A percentile compares a stretch with the other conserved stretches of the same genome.
These are phyloP conservation scores for Tenthredo distinguenda DNA, from an alignment of 2,888 invertebrate species.

Conservation along the genomic window DNA sequence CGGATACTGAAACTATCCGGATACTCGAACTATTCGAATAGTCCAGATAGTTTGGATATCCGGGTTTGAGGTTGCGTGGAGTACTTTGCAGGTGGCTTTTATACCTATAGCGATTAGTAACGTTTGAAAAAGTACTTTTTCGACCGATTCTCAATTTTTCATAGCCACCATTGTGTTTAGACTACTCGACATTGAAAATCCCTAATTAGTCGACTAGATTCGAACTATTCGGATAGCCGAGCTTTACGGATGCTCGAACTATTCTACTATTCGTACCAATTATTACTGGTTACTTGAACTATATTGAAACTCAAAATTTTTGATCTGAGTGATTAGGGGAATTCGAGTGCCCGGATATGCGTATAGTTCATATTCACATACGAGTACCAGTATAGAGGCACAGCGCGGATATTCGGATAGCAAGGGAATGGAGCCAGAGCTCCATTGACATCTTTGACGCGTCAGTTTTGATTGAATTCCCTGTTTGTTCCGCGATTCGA, in stretches of 20 bases:
- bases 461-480: constrained; percentile 44
- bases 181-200: too few relatives aligned
- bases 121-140: too few relatives aligned
- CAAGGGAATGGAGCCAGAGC: not conserved
- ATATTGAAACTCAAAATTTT: not conserved
- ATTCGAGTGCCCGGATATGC: not conserved
- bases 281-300: not conserved
- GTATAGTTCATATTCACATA: not conserved
- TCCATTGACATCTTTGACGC: constrained; percentile 49
- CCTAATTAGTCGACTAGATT: too few relatives aligned
- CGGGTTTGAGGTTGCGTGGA: too few relatives aligned
- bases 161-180: too few relatives aligned
- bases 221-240: not conserved
- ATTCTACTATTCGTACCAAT: not conserved
- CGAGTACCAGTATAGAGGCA: not conserved
- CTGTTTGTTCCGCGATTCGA: constrained; percentile 31
- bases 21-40: not conserved
- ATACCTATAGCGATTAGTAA: too few relatives aligned
- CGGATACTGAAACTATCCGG: not conserved
- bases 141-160: too few relatives aligned
- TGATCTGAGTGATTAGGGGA: not conserved
- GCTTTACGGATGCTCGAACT: not conserved
- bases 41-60: not conserved
- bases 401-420: not conserved
- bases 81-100: too few relatives aligned